These are phyloP conservation scores for Masnerella sp. DNA, from an alignment of 2,888 invertebrate genomes.

Conservation along the genomic window DNA sequence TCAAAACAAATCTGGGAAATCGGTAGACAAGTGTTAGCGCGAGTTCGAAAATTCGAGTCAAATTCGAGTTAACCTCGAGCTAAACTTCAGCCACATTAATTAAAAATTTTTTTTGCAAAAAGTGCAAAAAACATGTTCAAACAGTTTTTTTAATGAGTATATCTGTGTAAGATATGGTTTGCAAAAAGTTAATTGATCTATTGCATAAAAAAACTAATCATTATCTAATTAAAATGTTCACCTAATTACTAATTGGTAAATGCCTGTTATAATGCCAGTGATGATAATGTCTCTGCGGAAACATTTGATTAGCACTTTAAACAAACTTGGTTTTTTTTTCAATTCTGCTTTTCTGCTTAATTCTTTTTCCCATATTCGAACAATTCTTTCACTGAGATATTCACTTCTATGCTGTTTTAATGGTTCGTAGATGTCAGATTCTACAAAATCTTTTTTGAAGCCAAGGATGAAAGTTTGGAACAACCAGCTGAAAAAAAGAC, in stretches of 20 bases:
- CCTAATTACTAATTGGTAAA: constrained; percentile 83
- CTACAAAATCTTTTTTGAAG: constrained; percentile 84
- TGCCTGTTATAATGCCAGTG: constrained; percentile 80
- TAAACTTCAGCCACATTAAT: too few species aligned
- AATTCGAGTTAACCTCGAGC: too few species aligned
- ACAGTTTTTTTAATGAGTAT: too few species aligned
- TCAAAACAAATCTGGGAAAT: too few species aligned
- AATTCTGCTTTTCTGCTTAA: constrained; percentile 54
- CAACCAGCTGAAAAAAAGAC: constrained; percentile 80
- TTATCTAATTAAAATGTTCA: too few species aligned
- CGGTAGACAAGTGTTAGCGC: too few species aligned
- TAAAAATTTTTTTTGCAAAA: too few species aligned
- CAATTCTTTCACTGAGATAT: constrained; percentile 77
- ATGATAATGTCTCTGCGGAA: constrained; percentile 80
- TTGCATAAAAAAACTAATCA: too few species aligned
- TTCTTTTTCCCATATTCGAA: constrained; percentile 79
- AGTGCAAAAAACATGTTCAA: too few species aligned
- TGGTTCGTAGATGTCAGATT: constrained; percentile 86
- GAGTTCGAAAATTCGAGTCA: too few species aligned
- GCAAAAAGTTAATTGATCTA: too few species aligned
- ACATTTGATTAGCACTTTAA: constrained; percentile 80
- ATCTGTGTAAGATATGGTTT: too few species aligned
- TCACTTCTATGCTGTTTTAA: constrained; percentile 84
- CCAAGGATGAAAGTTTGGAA: constrained; percentile 86
- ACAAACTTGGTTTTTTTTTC: constrained; percentile 79